Base-by-base conservation (phyloP, 2,797 vertebrate genomes). In the Fistularia commersonii region DNA sequence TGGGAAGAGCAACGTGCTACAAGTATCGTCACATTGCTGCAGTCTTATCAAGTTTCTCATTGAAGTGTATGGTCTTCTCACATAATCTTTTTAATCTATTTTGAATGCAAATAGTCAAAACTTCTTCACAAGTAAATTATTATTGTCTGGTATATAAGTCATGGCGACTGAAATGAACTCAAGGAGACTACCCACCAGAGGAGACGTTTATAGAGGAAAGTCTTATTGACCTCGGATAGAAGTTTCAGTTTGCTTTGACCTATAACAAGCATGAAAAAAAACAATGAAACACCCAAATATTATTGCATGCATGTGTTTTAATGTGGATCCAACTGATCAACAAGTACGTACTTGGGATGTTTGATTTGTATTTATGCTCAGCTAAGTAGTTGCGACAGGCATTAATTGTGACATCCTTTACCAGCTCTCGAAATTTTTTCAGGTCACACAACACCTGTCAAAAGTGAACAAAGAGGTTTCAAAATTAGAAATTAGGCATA, bases 321-420 rank as follows among this genome's bases (percentile, higher is more conserved):
- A 23, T 23, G 23, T 23, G 23, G 2, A 4, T 23, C 23, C 23
- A 23, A 23, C 23, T 23, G 23, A 23, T 23, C 23, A 4, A 23
- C 4, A 23, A 68, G 6, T 45, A 39, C 36, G 32, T 1, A 32
- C 0, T 7, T 41, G 39, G 39, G 13, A 12, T 41, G 6, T 13
- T 43, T 12, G 32, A 51, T 33, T 41, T 71, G 64, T 86, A 80
- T 14, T 76, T 85, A 6, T 45, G 43, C 35, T 92, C 88, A n/a
- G 61, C 39, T 50, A 91, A 61, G 48, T 80, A 88, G 35, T 76
- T 81, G 57, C 51, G 80, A 69, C 91, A 93, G 9, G 92, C 88
- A 56, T 41, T 80, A 54, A 88, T 46, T 3, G 90, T 87, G 54
- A 93, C 80, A 6, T 91, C 83, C 76, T 93, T 94, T 0, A 92